Conservation (phyloP, 2,888 invertebrate genomes). For the Eilema caniola region DNA sequence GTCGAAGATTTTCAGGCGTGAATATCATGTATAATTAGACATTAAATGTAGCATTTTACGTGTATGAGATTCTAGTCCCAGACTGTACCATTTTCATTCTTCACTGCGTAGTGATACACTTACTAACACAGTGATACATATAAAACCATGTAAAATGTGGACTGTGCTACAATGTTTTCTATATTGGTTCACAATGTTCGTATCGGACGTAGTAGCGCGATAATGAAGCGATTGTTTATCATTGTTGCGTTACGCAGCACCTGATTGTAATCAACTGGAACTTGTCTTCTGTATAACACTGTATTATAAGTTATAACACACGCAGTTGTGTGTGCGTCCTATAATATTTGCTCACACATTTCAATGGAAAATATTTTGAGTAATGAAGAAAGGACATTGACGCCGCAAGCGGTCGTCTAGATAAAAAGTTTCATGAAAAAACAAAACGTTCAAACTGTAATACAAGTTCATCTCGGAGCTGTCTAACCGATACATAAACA, state of each 20-base stretch:
- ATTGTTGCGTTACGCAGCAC: slow-evolving; percentile 32
- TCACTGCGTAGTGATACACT: no score
- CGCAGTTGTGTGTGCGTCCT: slow-evolving; percentile 17
- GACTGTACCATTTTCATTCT: no score
- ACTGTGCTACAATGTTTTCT: slow-evolving; percentile 8
- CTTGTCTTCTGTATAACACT: slow-evolving; percentile 38
- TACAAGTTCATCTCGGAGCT: slow-evolving; percentile 39
- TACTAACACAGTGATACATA: no score
- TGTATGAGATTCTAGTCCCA: no score
- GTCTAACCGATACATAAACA: slow-evolving; percentile 57
- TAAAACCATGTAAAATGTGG: slow-evolving; percentile 7
- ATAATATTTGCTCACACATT: slow-evolving; percentile 12
- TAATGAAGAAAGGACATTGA: neutral
- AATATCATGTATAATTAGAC: no score
- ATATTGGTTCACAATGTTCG: slow-evolving; percentile 10
- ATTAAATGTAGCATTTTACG: no score
- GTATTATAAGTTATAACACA: slow-evolving; percentile 31
- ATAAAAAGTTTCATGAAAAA: neutral
- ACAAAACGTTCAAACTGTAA: neutral
- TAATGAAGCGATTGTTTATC: slow-evolving; percentile 33
- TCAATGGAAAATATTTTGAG: slow-evolving; percentile 3
- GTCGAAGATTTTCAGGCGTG: no score
- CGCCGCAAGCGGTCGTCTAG: neutral
- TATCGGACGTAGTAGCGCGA: slow-evolving; percentile 9
- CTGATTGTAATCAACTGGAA: slow-evolving; percentile 29